phyloP scores from a whole-genome alignment of 1,140 invertebrate genomes.

The Megalopta genalis region DNA sequence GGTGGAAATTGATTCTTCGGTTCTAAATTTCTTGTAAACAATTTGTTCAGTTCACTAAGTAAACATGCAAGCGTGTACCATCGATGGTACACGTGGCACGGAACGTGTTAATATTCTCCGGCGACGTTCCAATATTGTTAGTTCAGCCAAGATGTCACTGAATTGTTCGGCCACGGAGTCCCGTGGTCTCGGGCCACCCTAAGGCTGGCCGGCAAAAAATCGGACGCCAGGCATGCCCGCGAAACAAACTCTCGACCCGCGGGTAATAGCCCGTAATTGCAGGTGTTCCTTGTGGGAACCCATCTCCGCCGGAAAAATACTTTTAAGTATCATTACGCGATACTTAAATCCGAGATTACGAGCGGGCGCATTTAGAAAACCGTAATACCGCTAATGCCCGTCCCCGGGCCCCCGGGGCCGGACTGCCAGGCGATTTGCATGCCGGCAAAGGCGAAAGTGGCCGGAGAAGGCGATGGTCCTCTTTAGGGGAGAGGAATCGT shows the following conservation, averaged over 20 bases:
- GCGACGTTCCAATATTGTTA: too few species aligned
- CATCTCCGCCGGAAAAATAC: constrained; percentile 9
- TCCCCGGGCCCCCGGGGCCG: too few species aligned
- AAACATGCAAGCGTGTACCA: too few species aligned
- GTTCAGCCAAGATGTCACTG: too few species aligned
- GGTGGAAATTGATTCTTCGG: too few species aligned
- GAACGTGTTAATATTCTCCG: too few species aligned
- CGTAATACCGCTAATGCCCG: neutral
- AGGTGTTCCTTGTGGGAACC: constrained; percentile 26
- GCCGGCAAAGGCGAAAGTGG: constrained; percentile 10
- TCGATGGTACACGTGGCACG: too few species aligned
- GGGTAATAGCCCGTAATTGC: constrained; percentile 31
- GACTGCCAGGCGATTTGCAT: neutral
- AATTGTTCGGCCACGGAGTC: too few species aligned
- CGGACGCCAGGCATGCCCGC: neutral
- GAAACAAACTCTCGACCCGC: constrained; percentile 5
- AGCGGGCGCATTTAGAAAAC: constrained; percentile 8
- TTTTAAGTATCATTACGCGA: constrained; percentile 30
- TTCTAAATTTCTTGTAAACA: too few species aligned
- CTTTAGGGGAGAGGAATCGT: too few species aligned
- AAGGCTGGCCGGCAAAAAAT: neutral
- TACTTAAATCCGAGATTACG: neutral
- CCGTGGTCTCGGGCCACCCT: neutral
- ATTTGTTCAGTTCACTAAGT: too few species aligned
- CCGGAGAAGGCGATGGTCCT: neutral